Percentiles rank a stretch among this genome's conserved stretches.
phyloP scores from a whole-genome alignment of 2,113 vertebrate genomes.

The Sula dactylatra region DNA sequence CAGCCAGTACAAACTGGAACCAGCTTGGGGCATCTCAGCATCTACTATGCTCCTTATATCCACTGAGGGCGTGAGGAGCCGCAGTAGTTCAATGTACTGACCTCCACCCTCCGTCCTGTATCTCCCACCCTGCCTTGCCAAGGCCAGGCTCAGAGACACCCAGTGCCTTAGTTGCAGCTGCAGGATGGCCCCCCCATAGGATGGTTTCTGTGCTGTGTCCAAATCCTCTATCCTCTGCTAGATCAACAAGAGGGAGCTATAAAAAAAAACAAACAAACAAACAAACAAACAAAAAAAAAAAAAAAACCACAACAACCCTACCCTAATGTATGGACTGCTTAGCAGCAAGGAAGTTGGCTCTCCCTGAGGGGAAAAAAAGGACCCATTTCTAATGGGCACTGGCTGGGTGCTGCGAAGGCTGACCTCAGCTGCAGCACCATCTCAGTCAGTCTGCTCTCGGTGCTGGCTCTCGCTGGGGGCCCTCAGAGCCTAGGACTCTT shows the following conservation, averaged over 20 bases:
- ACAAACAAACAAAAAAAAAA: not conserved
- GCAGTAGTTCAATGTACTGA: not conserved
- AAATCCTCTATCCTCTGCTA: not conserved
- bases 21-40: not conserved
- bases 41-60: not conserved
- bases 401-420: not conserved
- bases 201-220: not conserved
- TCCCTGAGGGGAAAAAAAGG: not conserved
- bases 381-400: accelerated
- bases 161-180: not conserved
- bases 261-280: no score
- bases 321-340: not conserved
- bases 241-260: not conserved
- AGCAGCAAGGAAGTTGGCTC: not conserved
- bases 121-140: not conserved
- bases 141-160: not conserved
- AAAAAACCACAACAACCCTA: not conserved
- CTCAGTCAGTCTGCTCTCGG: accelerated
- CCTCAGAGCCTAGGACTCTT: not conserved
- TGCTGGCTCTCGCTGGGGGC: not conserved
- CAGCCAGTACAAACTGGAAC: not conserved
- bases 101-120: not conserved
- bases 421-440: not conserved
- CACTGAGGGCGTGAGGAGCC: not conserved
- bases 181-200: not conserved